phyloP scores from a whole-genome alignment of 2,888 invertebrate species.

The Tyria jacobaeae region DNA sequence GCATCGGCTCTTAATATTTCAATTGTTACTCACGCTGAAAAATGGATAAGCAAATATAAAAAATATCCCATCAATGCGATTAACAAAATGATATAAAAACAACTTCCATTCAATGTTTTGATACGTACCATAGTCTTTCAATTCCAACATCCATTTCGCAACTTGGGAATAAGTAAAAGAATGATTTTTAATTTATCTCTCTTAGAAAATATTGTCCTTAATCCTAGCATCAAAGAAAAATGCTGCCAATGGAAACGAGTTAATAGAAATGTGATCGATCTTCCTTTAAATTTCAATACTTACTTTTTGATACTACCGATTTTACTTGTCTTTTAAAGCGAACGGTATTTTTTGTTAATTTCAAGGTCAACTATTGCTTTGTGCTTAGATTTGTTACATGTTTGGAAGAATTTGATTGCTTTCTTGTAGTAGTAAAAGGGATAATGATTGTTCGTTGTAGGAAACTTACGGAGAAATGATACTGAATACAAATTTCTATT shows the following conservation, averaged over 20 bases:
- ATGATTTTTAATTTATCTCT: constrained; percentile 70
- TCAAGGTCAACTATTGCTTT: constrained; percentile 22
- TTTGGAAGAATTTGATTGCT: constrained; percentile 11
- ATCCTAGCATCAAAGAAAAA: constrained; percentile 25
- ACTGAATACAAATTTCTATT: too few relatives aligned
- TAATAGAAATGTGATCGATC: constrained; percentile 43
- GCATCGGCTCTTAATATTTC: constrained; percentile 38
- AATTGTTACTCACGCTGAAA: constrained; percentile 32
- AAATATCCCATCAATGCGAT: constrained; percentile 54
- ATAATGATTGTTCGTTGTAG: background rate
- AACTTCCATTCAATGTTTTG: constrained; percentile 60
- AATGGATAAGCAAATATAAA: constrained; percentile 52
- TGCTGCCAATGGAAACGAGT: constrained; percentile 25
- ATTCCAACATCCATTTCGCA: constrained; percentile 58
- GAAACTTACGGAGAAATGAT: background rate
- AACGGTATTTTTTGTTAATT: constrained; percentile 34
- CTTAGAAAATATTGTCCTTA: constrained; percentile 31
- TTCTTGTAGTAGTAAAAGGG: too few relatives aligned
- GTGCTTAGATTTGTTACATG: constrained; percentile 18
- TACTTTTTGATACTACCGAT: constrained; percentile 28
- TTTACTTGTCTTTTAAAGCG: constrained; percentile 40
- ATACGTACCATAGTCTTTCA: constrained; percentile 52
- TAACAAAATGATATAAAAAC: constrained; percentile 48
- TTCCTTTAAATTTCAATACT: constrained; percentile 39
- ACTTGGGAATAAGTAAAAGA: constrained; percentile 66